Evolutionary conservation across 2,113 vertebrate genomes (phyloP).

Genomic region (Xiphias gladius): DNA sequence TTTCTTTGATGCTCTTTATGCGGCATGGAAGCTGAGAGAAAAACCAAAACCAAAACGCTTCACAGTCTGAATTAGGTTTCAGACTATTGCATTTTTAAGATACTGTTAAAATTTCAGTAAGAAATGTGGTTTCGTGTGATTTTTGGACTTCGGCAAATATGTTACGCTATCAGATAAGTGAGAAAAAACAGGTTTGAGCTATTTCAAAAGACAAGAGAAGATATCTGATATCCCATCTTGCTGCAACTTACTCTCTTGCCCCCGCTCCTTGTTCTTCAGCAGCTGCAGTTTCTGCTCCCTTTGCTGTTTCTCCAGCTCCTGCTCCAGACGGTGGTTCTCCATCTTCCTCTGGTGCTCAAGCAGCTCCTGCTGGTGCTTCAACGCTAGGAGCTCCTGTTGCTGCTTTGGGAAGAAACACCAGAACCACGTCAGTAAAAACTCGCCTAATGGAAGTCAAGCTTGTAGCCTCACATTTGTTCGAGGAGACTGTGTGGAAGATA

Average conservation of each 20-base stretch:
- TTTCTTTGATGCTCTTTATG: no score
- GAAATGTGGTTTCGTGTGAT: no score
- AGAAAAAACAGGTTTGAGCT: no score
- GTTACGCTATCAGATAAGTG: background rate
- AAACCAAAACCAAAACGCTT: no score
- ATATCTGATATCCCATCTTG: background rate
- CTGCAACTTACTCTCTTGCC: slow-evolving; percentile 92
- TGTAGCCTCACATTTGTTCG: no score
- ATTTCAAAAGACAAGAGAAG: no score
- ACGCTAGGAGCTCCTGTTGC: slow-evolving; percentile 96
- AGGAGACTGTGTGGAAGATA: no score
- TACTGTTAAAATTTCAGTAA: no score
- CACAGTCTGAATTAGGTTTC: no score
- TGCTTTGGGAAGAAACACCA: slow-evolving; percentile 84
- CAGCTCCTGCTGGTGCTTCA: slow-evolving; percentile 98
- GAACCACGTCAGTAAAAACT: background rate
- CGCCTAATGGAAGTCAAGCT: background rate
- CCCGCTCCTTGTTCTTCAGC: slow-evolving; percentile 98
- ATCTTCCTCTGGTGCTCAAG: slow-evolving; percentile 97
- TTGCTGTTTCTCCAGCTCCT: slow-evolving; percentile 97
- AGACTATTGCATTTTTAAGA: no score
- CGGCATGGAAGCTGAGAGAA: no score
- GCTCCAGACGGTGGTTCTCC: slow-evolving; percentile 96
- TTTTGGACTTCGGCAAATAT: background rate
- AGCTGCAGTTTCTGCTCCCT: slow-evolving; percentile 95